A percentile compares a stretch with the other conserved stretches of the same genome.
Conservation (phyloP, 2,797 vertebrate genomes). For the Meriones psammophilus region DNA sequence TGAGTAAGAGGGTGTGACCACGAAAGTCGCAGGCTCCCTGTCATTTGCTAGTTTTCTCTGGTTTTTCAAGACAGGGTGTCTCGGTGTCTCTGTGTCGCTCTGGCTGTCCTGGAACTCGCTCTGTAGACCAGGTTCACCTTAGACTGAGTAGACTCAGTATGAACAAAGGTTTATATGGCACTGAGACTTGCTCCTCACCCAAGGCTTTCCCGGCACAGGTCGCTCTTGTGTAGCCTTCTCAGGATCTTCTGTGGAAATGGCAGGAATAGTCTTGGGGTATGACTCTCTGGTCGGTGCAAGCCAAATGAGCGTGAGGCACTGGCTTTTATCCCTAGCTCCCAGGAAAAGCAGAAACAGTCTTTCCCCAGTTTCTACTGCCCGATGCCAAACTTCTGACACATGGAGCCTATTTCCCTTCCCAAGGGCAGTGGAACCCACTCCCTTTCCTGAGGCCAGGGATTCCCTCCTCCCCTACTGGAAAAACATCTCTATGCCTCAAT, state of each 20-base stretch:
- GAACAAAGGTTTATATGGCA: not conserved
- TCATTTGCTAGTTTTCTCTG: too few species aligned
- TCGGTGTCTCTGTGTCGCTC: not conserved
- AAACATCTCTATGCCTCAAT: not conserved
- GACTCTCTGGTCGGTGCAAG: not conserved
- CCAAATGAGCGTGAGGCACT: not conserved
- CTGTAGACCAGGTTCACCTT: not conserved
- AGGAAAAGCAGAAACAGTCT: not conserved
- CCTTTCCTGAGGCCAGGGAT: not conserved
- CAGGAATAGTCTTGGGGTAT: not conserved
- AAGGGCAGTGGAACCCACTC: too few species aligned
- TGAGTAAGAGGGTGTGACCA: not conserved
- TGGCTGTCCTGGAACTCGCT: not conserved
- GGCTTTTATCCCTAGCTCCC: not conserved
- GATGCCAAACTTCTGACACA: not conserved
- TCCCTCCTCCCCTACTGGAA: not conserved
- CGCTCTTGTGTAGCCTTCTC: not conserved
- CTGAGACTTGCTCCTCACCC: not conserved
- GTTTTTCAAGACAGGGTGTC: not conserved
- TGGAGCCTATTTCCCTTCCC: not conserved
- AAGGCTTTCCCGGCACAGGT: constrained; percentile 3
- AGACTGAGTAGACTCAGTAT: too few species aligned
- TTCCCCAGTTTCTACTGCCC: not conserved
- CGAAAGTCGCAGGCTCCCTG: too few species aligned
- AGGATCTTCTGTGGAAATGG: not conserved